Evolutionary conservation across 2,888 invertebrate genomes (phyloP).

Genomic region (Cerastoderma edule): DNA sequence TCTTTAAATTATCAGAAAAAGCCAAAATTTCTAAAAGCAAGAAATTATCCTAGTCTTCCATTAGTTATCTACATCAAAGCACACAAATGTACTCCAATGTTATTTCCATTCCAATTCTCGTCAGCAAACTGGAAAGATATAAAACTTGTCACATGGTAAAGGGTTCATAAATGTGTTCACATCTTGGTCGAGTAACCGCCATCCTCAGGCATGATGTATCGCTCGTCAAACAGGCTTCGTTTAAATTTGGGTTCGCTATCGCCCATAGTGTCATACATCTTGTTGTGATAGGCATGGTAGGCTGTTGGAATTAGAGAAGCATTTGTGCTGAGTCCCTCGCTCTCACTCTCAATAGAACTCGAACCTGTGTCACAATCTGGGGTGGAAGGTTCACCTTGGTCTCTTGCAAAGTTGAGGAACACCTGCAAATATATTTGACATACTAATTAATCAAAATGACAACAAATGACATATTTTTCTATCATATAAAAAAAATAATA

Average conservation of each 20-base stretch:
- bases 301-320: slow-evolving; percentile 10
- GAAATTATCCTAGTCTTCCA: too few relatives aligned
- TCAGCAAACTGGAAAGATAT: too few relatives aligned
- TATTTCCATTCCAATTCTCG: too few relatives aligned
- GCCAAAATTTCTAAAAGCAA: too few relatives aligned
- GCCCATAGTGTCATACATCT: slow-evolving; percentile 18
- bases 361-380: slow-evolving; percentile 16
- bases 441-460: too few relatives aligned
- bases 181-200: slow-evolving; percentile 1
- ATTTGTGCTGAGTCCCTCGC: slow-evolving; percentile 7
- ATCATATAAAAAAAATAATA: too few relatives aligned
- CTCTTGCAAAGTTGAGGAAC: slow-evolving; percentile 77
- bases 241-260: slow-evolving; percentile 6
- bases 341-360: slow-evolving; percentile 24
- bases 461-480: too few relatives aligned
- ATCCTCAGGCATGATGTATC: neutral
- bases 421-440: too few relatives aligned
- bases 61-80: too few relatives aligned
- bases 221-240: neutral
- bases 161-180: neutral
- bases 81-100: too few relatives aligned
- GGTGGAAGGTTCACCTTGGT: slow-evolving; percentile 78
- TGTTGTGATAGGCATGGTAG: slow-evolving; percentile 17
- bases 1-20: too few relatives aligned
- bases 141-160: too few relatives aligned